phyloP scores from a whole-genome alignment of 1,140 invertebrate species.

The Scaptomyza montana region DNA sequence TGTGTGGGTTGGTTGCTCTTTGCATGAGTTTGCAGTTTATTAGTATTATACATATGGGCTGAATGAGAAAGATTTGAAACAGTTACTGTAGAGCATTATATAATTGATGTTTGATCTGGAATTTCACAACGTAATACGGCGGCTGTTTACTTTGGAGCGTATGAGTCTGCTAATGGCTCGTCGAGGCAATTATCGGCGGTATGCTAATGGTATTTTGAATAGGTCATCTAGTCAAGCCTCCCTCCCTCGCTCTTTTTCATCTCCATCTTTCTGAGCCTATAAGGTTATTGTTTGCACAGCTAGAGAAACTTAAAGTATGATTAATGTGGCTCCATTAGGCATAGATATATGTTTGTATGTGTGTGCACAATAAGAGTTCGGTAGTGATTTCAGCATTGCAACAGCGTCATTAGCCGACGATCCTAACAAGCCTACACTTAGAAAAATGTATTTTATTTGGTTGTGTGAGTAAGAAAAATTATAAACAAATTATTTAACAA shows the following conservation, averaged over 20 bases:
- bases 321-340: slow-evolving; percentile 73
- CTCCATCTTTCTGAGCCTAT: slow-evolving; percentile 10
- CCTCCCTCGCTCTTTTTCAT: slow-evolving; percentile 10
- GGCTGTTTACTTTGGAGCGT: slow-evolving; percentile 52
- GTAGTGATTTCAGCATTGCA: slow-evolving; percentile 57
- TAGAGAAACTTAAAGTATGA: slow-evolving; percentile 69
- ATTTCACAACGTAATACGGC: slow-evolving; percentile 77
- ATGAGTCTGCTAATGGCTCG: slow-evolving; percentile 65
- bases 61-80: background rate
- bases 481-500: too few species aligned
- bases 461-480: too few species aligned
- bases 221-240: slow-evolving; percentile 17
- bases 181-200: slow-evolving; percentile 68
- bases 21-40: slow-evolving; percentile 59
- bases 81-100: slow-evolving; percentile 9
- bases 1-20: slow-evolving; percentile 15
- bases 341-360: slow-evolving; percentile 3
- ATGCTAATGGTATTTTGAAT: slow-evolving; percentile 80
- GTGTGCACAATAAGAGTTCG: slow-evolving; percentile 57
- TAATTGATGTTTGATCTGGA: slow-evolving; percentile 56
- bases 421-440: slow-evolving; percentile 43
- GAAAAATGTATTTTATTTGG: background rate
- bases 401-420: slow-evolving; percentile 67
- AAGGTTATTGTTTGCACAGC: slow-evolving; percentile 58
- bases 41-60: background rate